Evolutionary conservation across 2,113 vertebrate genomes (phyloP), one percentile per base, ranked within the genome.

Genomic region (Ploceus nigricollis): DNA sequence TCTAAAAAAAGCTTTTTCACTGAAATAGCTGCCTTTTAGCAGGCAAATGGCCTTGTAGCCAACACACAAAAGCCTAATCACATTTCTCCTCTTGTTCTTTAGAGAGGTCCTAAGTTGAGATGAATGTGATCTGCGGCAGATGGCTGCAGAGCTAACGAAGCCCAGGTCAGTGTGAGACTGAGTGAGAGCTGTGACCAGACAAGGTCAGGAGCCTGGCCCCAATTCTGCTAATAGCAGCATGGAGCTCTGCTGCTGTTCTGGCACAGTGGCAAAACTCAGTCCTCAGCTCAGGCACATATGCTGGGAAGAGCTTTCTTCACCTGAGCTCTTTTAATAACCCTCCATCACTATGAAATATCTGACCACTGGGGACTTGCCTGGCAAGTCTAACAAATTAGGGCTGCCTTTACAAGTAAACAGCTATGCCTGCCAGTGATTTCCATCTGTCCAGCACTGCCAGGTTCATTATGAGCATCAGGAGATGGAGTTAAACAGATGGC

Each of bases 401-500:
- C 87, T 89, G 90, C 92, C 25, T 63, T 96, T 95, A 90, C 94
- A 97, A 96, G 97, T 94, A 96, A 97, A 96, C 97, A 97, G 94
- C 73, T 81, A 65, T 79, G 78, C 86, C 94, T 96, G 96, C 97
- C 95, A 96, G 91, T 94, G 94, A 96, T 90, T 91, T 97, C 96
- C 97, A 96, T 97, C 95, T 97, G 96, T 80, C 88, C 71, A 14
- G 68, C 78, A 53, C 88, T 97, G 94, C 97, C 97, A 97, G 95
- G 54, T 95, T 94, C 91, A 94, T 98, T 95, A 97, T 58, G 82
- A 96, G 94, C 80, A 94, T 90, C 92, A 92, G 95, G 95, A 98
- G 95, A 96, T 70, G 89, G 93, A 95, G 93, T 92, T 92, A 97
- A 97, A 97, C 96, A 97, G 97, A 97, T 97, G 96, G 96, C 93